Evolutionary conservation across 1,140 invertebrate genomes (phyloP).

Genomic region (Drosophila sturtevanti): DNA sequence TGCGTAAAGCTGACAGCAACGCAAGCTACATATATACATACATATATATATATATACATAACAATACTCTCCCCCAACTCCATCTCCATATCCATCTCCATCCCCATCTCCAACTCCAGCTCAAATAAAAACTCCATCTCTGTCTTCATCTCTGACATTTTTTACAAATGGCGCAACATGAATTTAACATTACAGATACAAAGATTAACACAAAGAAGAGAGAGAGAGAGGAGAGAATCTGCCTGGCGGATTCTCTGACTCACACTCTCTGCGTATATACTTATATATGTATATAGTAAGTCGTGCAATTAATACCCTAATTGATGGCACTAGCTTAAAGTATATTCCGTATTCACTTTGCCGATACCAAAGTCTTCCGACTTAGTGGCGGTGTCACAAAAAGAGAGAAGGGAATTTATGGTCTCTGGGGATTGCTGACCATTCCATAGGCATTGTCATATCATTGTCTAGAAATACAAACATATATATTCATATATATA

Average conservation of each 20-base stretch:
- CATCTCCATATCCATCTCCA: conserved; percentile 4
- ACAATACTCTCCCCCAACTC: not conserved
- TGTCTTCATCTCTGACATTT: conserved; percentile 29
- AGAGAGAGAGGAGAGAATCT: not conserved
- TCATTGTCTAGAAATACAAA: conserved; percentile 53
- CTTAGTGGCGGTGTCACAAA: conserved; percentile 64
- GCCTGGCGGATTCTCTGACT: conserved; percentile 3
- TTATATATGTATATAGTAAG: conserved; percentile 1
- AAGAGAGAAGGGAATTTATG: conserved; percentile 50
- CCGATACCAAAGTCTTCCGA: conserved; percentile 63
- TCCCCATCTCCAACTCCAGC: conserved; percentile 2
- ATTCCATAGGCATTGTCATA: conserved; percentile 27
- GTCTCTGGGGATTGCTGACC: conserved; percentile 47
- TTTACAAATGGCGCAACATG: conserved; percentile 77
- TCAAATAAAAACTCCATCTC: too few relatives aligned
- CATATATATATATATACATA: not conserved
- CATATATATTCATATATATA: conserved; percentile 41
- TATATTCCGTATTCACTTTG: conserved; percentile 25
- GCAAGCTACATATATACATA: conserved; percentile 1
- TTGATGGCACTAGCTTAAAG: conserved; percentile 68
- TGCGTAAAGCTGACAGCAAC: conserved; percentile 61
- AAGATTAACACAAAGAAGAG: not conserved
- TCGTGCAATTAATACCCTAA: conserved; percentile 64
- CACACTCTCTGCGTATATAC: not conserved
- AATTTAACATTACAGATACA: conserved; percentile 50